Percentiles rank a stretch among this genome's conserved stretches.
Evolutionary conservation across 2,113 vertebrate genomes (phyloP).

Genomic region (Donacobius atricapilla): DNA sequence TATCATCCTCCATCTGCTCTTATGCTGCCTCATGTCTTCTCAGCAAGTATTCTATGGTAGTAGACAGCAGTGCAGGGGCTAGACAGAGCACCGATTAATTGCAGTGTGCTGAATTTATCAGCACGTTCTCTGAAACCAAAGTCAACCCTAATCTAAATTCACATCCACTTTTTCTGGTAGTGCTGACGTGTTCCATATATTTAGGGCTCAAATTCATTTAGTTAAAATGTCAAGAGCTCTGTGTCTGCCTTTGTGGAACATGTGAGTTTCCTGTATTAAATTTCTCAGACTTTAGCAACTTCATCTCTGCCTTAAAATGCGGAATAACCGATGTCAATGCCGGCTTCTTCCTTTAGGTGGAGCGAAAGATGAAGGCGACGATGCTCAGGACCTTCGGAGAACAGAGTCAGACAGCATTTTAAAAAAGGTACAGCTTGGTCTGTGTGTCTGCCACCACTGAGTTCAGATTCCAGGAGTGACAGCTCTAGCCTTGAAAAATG

Average conservation of each 20-base stretch:
- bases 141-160: neutral
- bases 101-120: neutral
- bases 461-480: neutral
- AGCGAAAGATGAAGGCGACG: slow-evolving; percentile 86
- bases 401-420: slow-evolving; percentile 93
- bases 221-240: neutral
- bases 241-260: neutral
- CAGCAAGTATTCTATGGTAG: neutral
- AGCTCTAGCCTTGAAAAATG: neutral
- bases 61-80: neutral
- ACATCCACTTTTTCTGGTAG: neutral
- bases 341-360: slow-evolving; percentile 74
- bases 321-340: neutral
- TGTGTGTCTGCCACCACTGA: neutral
- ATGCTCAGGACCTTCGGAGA: slow-evolving; percentile 87
- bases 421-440: slow-evolving; percentile 82
- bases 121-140: neutral
- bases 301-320: neutral
- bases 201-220: neutral
- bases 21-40: slow-evolving; percentile 9
- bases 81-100: neutral
- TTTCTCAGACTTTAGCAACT: neutral
- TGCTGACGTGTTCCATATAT: neutral
- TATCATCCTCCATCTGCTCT: slow-evolving; percentile 26
- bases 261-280: neutral